Base-by-base conservation (phyloP, 2,113 vertebrate genomes). In the Tenebrosternarchus preto region DNA sequence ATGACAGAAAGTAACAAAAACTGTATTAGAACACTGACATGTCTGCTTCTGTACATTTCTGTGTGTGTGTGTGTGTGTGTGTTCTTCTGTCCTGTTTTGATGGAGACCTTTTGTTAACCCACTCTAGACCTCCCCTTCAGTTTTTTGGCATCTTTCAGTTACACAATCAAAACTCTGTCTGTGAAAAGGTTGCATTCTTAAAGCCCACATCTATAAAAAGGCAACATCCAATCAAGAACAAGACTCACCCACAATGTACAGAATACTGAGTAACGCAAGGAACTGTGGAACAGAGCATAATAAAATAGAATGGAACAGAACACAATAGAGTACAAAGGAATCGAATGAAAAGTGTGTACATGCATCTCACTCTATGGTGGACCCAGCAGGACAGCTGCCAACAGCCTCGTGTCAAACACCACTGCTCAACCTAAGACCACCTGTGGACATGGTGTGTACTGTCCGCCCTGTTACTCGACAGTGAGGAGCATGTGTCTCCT, bases 161-260 rank as follows among this genome's bases (percentile, higher is more conserved):
- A 29, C 57, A 80, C 77, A 80, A 80, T 80, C 69, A 50, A 29
- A 61, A 63, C 57, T 72, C 77, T 80, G 69, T 80, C 57, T 72
- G 22, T n/a, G 27, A 53, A 60, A 78, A 73, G 68, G 59, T 80
- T 53, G 46, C 77, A 72, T 72, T 80, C 68, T 72, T 80, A 71
- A 61, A 73, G 57, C 77, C 77, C 77, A 80, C 77, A 80, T 33
- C 55, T 27, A 50, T 50, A 63, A 63, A 80, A 63, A 20, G 68
- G 55, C 76, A 69, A 68, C 50, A 29, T 77, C 63, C 46, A 77
- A 31, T 43, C 5, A n/a, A 50, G 53, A 61, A 67, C 31, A 66
- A 70, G 31, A 39, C 64, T 78, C 64, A 25, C 76, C 76, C 76
- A 78, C 76, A 69, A 20, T 68, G 64, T 39, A n/a, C 31, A 3